Evolutionary conservation across 2,888 invertebrate species (phyloP), one percentile per base, ranked within the genome.

Genomic region (Tetanocera ferruginea): DNA sequence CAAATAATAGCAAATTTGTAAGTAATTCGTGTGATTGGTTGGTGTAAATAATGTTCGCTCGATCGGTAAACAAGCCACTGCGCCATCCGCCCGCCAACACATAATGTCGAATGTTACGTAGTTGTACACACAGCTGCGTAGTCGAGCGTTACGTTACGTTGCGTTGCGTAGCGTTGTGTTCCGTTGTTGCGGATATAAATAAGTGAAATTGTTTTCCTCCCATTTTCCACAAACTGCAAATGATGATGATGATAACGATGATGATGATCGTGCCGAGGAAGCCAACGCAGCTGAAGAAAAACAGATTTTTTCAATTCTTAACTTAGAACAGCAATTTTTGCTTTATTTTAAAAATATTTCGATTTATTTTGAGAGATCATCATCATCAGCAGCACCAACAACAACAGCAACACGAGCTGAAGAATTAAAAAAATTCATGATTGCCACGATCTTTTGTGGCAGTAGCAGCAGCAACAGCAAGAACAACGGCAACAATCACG

Each of bases 341-440:
- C 82, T 84, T 82, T 81, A 85, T 84, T 84, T 86, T 83, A 84
- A 85, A 84, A 83, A 85, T 86, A 84, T 86, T 83, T 85, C 85
- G 82, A 86, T 85, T 86, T 87, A 86, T 86, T 87, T 86, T 83
- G 84, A 87, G 84, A 83, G 82, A 85, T 82, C 81, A 78, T 79
- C 78, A 81, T 80, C 75, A 79, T 57, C 76, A 73, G 69, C 78
- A 77, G 80, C 81, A 78, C 77, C 78, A 84, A 75, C 77, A 81
- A 76, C 76, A 78, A 62, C 71, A 76, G 52, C 76, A 66, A 62
- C 78, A 51, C 73, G 75, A 81, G 69, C 78, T 76, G 69, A 74
- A 75, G 78, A 78, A 83, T 78, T 76, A 81, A 76, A 78, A 76
- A 55, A 78, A 5, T 43, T 28, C 62, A 25, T 49, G 51, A 25